Evolutionary conservation across 2,888 invertebrate genomes (phyloP).

Genomic region (Sinelater perroti): DNA sequence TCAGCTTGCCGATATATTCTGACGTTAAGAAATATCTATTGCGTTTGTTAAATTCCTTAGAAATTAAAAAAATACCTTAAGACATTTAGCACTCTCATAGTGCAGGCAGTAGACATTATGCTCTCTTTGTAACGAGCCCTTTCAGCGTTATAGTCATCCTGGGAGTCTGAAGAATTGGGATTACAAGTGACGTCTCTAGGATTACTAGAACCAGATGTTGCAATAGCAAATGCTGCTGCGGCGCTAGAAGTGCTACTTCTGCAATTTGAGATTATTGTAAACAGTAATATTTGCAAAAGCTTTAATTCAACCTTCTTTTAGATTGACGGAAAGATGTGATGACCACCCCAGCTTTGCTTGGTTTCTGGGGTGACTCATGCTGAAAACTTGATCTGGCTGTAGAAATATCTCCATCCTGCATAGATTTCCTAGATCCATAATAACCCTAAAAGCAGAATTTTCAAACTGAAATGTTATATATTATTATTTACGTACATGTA

Average conservation of each 20-base stretch:
- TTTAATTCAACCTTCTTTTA: conserved; percentile 84
- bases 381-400: conserved; percentile 71
- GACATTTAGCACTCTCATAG: conserved; percentile 91
- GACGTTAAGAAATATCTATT: too few species aligned
- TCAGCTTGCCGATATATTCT: too few species aligned
- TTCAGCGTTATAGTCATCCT: conserved; percentile 59
- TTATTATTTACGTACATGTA: background rate
- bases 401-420: conserved; percentile 60
- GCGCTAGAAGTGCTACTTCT: conserved; percentile 89
- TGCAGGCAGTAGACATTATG: conserved; percentile 91
- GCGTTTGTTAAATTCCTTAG: too few species aligned
- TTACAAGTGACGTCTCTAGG: conserved; percentile 71
- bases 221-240: conserved; percentile 89
- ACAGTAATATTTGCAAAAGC: background rate
- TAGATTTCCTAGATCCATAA: conserved; percentile 61
- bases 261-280: conserved; percentile 24
- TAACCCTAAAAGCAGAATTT: conserved; percentile 58
- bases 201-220: conserved; percentile 87
- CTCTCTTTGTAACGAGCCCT: conserved; percentile 72
- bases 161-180: conserved; percentile 51
- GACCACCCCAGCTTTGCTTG: conserved; percentile 86
- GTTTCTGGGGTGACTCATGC: conserved; percentile 66
- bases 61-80: conserved; percentile 64
- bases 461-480: too few species aligned
- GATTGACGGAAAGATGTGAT: conserved; percentile 90